Evolutionary conservation across 2,888 invertebrate genomes (phyloP).

Genomic region (Volucella inanis): DNA sequence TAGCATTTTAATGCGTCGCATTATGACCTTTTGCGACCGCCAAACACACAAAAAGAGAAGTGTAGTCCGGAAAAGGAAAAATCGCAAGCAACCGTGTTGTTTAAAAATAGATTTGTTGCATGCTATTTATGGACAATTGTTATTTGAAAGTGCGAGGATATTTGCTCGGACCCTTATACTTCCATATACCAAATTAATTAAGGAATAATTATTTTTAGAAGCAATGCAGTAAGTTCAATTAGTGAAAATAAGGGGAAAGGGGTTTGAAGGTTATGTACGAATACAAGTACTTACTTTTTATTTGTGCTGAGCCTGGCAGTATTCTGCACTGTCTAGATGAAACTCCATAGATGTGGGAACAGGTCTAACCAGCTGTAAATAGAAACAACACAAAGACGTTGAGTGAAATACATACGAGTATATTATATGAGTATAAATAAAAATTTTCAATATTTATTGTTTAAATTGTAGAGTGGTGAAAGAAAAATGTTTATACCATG

Average conservation of each 20-base stretch:
- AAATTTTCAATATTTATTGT: background rate
- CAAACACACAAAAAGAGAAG: background rate
- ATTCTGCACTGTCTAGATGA: slow-evolving; percentile 98
- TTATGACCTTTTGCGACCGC: slow-evolving; percentile 58
- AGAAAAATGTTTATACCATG: slow-evolving; percentile 24
- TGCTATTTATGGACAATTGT: background rate
- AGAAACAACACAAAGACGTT: slow-evolving; percentile 62
- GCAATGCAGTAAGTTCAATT: background rate
- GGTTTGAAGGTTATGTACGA: background rate
- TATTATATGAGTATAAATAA: slow-evolving; percentile 40
- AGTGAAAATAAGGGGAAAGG: too few relatives aligned
- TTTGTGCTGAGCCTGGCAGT: slow-evolving; percentile 99
- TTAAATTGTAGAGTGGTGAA: too few relatives aligned
- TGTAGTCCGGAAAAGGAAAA: slow-evolving; percentile 10
- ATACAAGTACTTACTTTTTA: slow-evolving; percentile 85
- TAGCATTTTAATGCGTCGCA: slow-evolving; percentile 28
- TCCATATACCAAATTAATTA: slow-evolving; percentile 8
- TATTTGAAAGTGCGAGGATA: too few relatives aligned
- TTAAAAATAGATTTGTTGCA: slow-evolving; percentile 32
- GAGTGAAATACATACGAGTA: slow-evolving; percentile 48
- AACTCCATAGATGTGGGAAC: slow-evolving; percentile 98
- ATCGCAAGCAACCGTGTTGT: background rate
- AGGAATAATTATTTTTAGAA: slow-evolving; percentile 29
- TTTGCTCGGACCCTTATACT: background rate
- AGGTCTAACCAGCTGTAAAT: slow-evolving; percentile 92